These are phyloP conservation scores for Amblyjoppa proteus DNA, from an alignment of 2,888 invertebrate species.

Conservation along the genomic window DNA sequence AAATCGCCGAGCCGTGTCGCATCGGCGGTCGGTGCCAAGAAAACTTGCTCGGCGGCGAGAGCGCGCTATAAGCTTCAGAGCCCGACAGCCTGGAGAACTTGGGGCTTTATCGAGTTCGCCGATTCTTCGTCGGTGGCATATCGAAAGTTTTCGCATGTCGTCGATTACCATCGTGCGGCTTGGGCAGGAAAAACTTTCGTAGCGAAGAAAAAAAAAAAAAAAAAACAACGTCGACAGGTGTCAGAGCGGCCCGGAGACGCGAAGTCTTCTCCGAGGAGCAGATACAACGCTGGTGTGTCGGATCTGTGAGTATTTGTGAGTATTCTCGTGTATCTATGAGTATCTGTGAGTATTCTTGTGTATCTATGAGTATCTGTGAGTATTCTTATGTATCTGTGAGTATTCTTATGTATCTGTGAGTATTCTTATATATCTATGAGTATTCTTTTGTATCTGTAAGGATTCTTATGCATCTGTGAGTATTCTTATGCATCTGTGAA, in stretches of 20 bases:
- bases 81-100: background rate
- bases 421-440: too few relatives aligned
- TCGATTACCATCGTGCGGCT: conserved; percentile 1
- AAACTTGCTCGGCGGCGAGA: background rate
- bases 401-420: too few relatives aligned
- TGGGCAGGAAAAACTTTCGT: background rate
- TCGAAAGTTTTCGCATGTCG: conserved; percentile 1
- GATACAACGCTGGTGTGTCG: background rate
- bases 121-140: background rate
- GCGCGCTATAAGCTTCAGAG: background rate
- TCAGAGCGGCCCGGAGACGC: background rate
- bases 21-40: background rate
- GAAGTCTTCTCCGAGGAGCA: background rate
- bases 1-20: background rate
- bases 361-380: too few relatives aligned
- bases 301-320: too few relatives aligned
- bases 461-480: too few relatives aligned
- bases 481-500: too few relatives aligned
- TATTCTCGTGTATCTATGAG: too few relatives aligned
- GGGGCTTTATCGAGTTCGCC: conserved; percentile 10
- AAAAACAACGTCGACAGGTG: background rate
- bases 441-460: too few relatives aligned
- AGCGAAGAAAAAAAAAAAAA: background rate
- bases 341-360: too few relatives aligned
- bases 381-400: too few relatives aligned